These are phyloP conservation scores for Meloidogyne chitwoodi DNA, from an alignment of 1,140 invertebrate species.

Conservation along the genomic window DNA sequence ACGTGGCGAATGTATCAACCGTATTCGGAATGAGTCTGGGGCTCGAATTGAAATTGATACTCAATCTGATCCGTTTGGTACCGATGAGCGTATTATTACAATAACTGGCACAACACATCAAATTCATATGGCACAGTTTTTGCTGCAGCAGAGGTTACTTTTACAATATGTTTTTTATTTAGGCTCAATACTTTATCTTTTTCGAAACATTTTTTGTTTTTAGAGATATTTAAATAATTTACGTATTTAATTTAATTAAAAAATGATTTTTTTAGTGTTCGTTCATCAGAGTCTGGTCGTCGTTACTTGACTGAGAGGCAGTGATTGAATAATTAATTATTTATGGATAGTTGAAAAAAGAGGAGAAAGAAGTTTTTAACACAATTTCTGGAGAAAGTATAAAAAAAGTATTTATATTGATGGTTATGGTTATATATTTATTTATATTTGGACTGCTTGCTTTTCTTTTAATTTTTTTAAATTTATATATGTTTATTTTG, in stretches of 20 bases:
- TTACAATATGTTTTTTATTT: not conserved
- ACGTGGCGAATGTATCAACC: conserved; percentile 40
- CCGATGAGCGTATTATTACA: conserved; percentile 27
- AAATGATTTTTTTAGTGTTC: conserved; percentile 1
- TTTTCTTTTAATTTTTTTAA: not conserved
- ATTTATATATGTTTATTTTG: no score
- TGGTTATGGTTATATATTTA: not conserved
- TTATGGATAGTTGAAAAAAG: not conserved
- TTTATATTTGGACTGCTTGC: not conserved
- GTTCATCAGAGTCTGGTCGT: conserved; percentile 15
- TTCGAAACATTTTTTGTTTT: no score
- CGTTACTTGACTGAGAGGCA: conserved; percentile 23
- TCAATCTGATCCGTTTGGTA: conserved; percentile 14
- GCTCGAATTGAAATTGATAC: conserved; percentile 41
- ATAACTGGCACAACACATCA: conserved; percentile 22
- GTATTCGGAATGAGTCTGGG: conserved; percentile 47
- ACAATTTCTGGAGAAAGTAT: not conserved
- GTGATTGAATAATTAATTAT: not conserved
- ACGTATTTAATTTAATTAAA: not conserved
- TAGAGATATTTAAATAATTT: no score
- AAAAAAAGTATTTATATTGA: not conserved
- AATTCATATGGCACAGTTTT: conserved; percentile 29
- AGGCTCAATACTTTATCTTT: no score
- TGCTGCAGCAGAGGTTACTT: conserved; percentile 24
- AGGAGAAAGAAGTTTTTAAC: not conserved